A percentile compares a stretch with the other conserved stretches of the same genome.
Conservation (phyloP, 2,113 vertebrate species). For the Phylloscopus trochiloides region DNA sequence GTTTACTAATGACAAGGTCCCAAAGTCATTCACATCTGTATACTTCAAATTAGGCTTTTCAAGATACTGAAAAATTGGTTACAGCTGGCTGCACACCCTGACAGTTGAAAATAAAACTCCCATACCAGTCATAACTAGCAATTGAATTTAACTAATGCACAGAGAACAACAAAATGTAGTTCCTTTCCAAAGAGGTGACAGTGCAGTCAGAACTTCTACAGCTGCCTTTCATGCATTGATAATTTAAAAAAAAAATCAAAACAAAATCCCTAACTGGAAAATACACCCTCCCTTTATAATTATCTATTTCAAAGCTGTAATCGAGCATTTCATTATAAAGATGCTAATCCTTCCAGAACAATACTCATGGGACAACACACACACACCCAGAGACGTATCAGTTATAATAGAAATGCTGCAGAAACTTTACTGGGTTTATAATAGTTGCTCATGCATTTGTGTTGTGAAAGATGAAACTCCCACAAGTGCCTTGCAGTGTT, state of each 20-base stretch:
- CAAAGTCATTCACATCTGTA: neutral
- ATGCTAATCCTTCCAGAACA: slow-evolving; percentile 46
- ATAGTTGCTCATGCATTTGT: slow-evolving; percentile 33
- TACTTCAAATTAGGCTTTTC: slow-evolving; percentile 36
- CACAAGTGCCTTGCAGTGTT: neutral
- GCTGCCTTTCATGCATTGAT: slow-evolving; percentile 50
- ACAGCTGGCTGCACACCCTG: slow-evolving; percentile 20
- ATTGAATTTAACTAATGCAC: slow-evolving; percentile 44
- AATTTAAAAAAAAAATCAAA: slow-evolving; percentile 45
- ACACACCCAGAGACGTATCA: neutral
- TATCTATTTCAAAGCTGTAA: slow-evolving; percentile 57
- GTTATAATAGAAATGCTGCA: slow-evolving; percentile 6
- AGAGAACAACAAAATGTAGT: slow-evolving; percentile 15
- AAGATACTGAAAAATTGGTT: slow-evolving; percentile 49
- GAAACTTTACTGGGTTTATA: neutral
- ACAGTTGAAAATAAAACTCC: slow-evolving; percentile 44
- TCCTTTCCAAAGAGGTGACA: neutral
- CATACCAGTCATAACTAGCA: slow-evolving; percentile 28
- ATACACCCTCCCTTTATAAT: slow-evolving; percentile 50
- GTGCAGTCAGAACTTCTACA: slow-evolving; percentile 32
- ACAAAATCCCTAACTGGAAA: slow-evolving; percentile 53
- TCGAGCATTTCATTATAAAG: slow-evolving; percentile 55
- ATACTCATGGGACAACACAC: slow-evolving; percentile 31
- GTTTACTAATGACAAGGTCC: neutral
- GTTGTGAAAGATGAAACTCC: slow-evolving; percentile 18